phyloP scores from a whole-genome alignment of 2,888 invertebrate species.

The Lysandra coridon region DNA sequence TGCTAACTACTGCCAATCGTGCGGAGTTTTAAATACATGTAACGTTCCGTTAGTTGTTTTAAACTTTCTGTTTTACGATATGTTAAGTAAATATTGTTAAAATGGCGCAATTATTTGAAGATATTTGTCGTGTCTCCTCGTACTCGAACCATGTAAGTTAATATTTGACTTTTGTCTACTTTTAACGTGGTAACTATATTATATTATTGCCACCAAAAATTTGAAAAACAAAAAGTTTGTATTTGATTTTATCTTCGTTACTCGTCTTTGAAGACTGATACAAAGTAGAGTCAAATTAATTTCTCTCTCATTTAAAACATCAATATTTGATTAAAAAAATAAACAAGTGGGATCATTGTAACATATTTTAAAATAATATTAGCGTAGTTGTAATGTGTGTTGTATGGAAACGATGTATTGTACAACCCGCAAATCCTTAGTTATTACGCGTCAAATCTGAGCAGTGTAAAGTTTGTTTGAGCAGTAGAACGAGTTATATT shows the following conservation, averaged over 20 bases:
- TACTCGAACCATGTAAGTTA: background rate
- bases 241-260: constrained; percentile 25
- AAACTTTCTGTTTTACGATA: background rate
- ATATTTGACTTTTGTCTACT: constrained; percentile 3
- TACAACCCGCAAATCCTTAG: constrained; percentile 43
- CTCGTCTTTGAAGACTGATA: constrained; percentile 44
- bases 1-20: background rate
- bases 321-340: constrained; percentile 61
- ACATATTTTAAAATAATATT: constrained; percentile 78
- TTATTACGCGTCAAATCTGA: background rate
- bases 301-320: constrained; percentile 46
- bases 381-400: constrained; percentile 71
- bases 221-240: background rate
- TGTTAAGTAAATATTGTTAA: background rate
- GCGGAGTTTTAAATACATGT: background rate
- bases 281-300: constrained; percentile 36
- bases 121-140: constrained; percentile 14
- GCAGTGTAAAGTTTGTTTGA: constrained; percentile 7
- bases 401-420: constrained; percentile 67
- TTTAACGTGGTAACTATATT: background rate
- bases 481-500: background rate
- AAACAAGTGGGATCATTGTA: constrained; percentile 80
- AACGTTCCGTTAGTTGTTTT: background rate
- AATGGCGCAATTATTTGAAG: background rate
- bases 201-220: constrained; percentile 8